Conservation (phyloP, 2,113 vertebrate genomes). For the Caranx ignobilis region DNA sequence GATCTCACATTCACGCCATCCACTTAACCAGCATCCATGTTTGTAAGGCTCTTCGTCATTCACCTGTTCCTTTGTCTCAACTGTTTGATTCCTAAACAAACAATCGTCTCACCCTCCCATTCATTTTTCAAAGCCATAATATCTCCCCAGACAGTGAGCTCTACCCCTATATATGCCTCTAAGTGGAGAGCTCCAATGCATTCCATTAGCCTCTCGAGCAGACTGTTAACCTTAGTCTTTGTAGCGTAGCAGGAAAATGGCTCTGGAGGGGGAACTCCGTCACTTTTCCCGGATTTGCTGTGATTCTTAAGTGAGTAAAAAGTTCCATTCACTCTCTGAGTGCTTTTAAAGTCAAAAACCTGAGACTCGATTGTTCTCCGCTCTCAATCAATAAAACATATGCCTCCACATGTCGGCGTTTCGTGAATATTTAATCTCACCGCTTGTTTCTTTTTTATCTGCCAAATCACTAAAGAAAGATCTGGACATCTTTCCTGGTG, state of each 20-base stretch:
- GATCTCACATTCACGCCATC: conserved; percentile 66
- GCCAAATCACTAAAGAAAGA: conserved; percentile 67
- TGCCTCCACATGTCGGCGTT: conserved; percentile 58
- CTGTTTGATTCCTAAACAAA: conserved; percentile 73
- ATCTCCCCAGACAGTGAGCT: conserved; percentile 76
- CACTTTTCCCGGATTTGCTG: conserved; percentile 17
- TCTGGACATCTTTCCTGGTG: conserved; percentile 61
- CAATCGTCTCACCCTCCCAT: conserved; percentile 50
- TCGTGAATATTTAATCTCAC: conserved; percentile 84
- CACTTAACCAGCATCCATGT: conserved; percentile 61
- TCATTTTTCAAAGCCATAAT: conserved; percentile 80
- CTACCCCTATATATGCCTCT: conserved; percentile 59
- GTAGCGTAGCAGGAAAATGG: conserved; percentile 64
- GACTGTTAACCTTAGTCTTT: conserved; percentile 71
- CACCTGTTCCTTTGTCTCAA: conserved; percentile 58
- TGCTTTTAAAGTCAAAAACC: conserved; percentile 74
- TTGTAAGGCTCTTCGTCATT: conserved; percentile 56
- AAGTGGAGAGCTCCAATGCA: conserved; percentile 54
- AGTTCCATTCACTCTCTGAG: conserved; percentile 46
- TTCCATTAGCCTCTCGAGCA: conserved; percentile 78
- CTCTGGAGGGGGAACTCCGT: conserved; percentile 56
- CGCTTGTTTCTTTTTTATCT: conserved; percentile 81
- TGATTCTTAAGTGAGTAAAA: conserved; percentile 32
- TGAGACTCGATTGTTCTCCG: conserved; percentile 74
- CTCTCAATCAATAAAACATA: conserved; percentile 86